Conservation (phyloP, 2,113 vertebrate genomes). For the Semicossyphus pulcher region DNA sequence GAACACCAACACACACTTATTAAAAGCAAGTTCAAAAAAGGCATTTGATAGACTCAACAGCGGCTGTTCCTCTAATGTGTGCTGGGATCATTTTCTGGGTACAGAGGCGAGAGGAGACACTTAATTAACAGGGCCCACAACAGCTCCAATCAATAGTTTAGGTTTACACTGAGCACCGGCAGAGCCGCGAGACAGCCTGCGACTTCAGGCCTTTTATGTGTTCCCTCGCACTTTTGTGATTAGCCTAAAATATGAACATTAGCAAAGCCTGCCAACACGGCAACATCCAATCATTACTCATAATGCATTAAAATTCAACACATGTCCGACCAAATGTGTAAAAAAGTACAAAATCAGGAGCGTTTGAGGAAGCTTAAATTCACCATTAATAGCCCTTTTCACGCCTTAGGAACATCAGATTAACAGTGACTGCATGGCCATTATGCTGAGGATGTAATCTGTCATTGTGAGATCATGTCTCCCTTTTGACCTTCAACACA, state of each 20-base stretch:
- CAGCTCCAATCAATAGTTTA: slow-evolving; percentile 64
- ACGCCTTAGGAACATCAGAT: slow-evolving; percentile 33
- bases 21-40: slow-evolving; percentile 76
- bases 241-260: slow-evolving; percentile 32
- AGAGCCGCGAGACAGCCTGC: slow-evolving; percentile 39
- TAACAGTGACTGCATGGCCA: slow-evolving; percentile 26
- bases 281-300: slow-evolving; percentile 37
- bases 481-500: slow-evolving; percentile 62
- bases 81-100: slow-evolving; percentile 65
- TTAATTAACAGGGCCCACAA: slow-evolving; percentile 71
- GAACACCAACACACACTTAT: slow-evolving; percentile 69
- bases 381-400: slow-evolving; percentile 26
- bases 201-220: slow-evolving; percentile 30
- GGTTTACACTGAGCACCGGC: slow-evolving; percentile 38
- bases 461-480: slow-evolving; percentile 55
- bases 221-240: slow-evolving; percentile 43
- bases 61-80: slow-evolving; percentile 59
- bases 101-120: slow-evolving; percentile 55
- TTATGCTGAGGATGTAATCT: slow-evolving; percentile 45
- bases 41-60: slow-evolving; percentile 70
- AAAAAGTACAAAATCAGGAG: slow-evolving; percentile 46
- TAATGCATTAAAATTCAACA: slow-evolving; percentile 41
- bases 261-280: slow-evolving; percentile 6
- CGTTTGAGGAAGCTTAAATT: slow-evolving; percentile 28
- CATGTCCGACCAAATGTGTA: slow-evolving; percentile 1